A percentile compares a stretch with the other conserved stretches of the same genome.
phyloP scores from a whole-genome alignment of 2,113 vertebrate species.

The Raja brachyura region DNA sequence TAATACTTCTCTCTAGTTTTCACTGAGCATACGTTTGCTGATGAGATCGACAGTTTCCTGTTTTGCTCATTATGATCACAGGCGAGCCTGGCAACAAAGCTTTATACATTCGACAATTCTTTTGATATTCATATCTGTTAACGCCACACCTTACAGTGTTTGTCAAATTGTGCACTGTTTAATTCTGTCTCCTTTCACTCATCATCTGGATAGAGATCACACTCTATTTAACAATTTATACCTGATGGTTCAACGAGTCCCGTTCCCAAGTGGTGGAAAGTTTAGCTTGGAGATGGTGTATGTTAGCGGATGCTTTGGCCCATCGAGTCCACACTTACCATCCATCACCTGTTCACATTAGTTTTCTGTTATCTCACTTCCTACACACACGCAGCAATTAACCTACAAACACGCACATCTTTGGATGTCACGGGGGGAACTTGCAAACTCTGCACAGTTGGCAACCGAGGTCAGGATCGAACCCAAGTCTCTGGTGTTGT shows the following conservation, averaged over 20 bases:
- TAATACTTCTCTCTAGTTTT: neutral
- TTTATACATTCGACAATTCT: conserved; percentile 6
- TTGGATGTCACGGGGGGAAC: too few species aligned
- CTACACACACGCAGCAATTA: too few species aligned
- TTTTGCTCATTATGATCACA: conserved; percentile 52
- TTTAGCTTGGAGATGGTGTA: too few species aligned
- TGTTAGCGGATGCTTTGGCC: too few species aligned
- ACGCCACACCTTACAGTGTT: conserved; percentile 2
- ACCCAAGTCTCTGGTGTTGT: too few species aligned
- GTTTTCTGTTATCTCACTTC: too few species aligned
- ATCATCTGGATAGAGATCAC: neutral
- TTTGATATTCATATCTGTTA: conserved; percentile 36
- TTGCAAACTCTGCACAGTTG: too few species aligned
- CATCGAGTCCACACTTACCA: too few species aligned
- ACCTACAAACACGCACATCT: too few species aligned
- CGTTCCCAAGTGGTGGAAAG: too few species aligned
- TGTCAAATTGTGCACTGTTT: neutral
- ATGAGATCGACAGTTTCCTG: conserved; percentile 65
- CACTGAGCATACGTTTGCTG: neutral
- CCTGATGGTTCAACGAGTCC: neutral
- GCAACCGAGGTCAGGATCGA: too few species aligned
- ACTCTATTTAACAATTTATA: neutral
- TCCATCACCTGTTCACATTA: too few species aligned
- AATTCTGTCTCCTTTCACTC: neutral
- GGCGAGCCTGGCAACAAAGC: conserved; percentile 38